Conservation (phyloP, 2,888 invertebrate genomes). For the Beris chalybata region DNA sequence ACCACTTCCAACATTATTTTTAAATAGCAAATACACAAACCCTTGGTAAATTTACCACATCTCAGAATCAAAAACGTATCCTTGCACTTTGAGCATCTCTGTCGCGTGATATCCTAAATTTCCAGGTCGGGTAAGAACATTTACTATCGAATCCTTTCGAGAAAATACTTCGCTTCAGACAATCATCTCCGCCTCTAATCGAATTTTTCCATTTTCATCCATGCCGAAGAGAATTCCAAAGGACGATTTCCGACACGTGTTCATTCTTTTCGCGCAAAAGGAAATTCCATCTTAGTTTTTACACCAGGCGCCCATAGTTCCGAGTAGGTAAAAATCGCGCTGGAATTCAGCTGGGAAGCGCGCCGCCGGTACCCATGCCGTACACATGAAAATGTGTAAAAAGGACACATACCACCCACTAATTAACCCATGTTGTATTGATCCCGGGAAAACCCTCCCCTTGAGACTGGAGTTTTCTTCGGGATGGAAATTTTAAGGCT, state of each 20-base stretch:
- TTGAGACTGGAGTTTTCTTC: neutral
- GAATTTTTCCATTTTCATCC: slow-evolving; percentile 4
- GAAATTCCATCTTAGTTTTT: slow-evolving; percentile 54
- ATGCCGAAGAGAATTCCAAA: slow-evolving; percentile 17
- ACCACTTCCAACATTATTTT: too few species aligned
- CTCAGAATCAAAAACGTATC: too few species aligned
- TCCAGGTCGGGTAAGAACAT: too few species aligned
- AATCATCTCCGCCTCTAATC: neutral
- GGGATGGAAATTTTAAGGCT: neutral
- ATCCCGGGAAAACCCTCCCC: slow-evolving; percentile 6
- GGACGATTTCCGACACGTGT: slow-evolving; percentile 29
- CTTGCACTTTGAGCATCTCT: too few species aligned
- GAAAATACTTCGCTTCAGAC: too few species aligned
- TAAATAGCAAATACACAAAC: too few species aligned
- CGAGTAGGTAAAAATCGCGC: neutral
- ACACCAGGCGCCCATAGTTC: slow-evolving; percentile 47
- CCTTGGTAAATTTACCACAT: too few species aligned
- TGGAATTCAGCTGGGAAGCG: slow-evolving; percentile 42
- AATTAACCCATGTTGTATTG: neutral
- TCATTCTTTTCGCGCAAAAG: slow-evolving; percentile 47
- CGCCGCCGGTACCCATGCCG: slow-evolving; percentile 1
- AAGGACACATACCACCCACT: slow-evolving; percentile 1
- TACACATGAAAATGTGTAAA: too few species aligned
- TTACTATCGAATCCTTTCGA: too few species aligned
- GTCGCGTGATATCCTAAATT: too few species aligned